Evolutionary conservation across 2,888 invertebrate species (phyloP).

Genomic region (Elysia crispata): DNA sequence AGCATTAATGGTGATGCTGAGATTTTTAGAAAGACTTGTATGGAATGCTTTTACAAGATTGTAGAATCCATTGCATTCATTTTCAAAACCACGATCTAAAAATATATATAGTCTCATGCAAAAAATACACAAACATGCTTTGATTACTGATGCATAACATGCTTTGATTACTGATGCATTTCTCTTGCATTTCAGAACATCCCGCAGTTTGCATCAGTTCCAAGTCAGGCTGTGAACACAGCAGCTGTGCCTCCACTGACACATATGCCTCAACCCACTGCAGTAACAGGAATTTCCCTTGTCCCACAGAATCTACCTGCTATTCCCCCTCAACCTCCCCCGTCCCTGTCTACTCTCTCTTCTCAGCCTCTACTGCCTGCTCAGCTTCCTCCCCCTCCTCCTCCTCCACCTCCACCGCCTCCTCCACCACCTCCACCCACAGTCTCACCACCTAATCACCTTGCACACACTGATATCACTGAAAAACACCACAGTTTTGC

Average conservation of each 20-base stretch:
- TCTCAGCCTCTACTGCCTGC: slow-evolving; percentile 57
- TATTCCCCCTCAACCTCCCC: slow-evolving; percentile 5
- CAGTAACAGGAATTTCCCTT: slow-evolving; percentile 52
- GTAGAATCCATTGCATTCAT: too few relatives aligned
- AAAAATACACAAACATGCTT: too few relatives aligned
- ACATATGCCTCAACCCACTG: slow-evolving; percentile 49
- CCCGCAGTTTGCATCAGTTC: not conserved
- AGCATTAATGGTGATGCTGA: too few relatives aligned
- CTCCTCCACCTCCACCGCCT: slow-evolving; percentile 55
- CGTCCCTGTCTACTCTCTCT: slow-evolving; percentile 50
- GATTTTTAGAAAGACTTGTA: too few relatives aligned
- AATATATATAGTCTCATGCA: too few relatives aligned
- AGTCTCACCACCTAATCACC: not conserved
- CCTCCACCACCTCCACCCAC: slow-evolving; percentile 47
- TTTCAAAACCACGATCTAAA: too few relatives aligned
- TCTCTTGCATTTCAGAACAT: not conserved
- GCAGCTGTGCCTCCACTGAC: too few relatives aligned
- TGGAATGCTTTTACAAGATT: too few relatives aligned
- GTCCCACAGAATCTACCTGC: not conserved
- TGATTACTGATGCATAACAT: too few relatives aligned
- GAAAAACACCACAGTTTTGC: too few relatives aligned
- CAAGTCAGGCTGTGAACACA: not conserved
- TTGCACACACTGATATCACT: too few relatives aligned
- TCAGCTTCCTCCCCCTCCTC: slow-evolving; percentile 55
- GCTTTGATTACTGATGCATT: too few relatives aligned